These are phyloP conservation scores for Micronycteris hirsuta DNA, from an alignment of 2,113 vertebrate genomes.

Conservation along the genomic window DNA sequence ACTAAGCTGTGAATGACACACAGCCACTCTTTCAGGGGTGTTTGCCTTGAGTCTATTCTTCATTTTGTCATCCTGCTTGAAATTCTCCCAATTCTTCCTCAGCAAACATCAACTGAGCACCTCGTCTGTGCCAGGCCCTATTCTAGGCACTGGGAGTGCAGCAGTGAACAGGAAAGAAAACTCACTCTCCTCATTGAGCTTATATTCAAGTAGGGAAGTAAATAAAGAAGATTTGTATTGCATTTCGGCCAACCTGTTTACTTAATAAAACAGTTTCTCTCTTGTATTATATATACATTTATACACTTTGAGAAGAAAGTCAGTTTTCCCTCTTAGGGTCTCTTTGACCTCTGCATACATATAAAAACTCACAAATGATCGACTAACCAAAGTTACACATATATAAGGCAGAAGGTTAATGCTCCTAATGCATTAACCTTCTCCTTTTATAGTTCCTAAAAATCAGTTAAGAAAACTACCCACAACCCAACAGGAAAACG, in stretches of 20 bases:
- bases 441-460: constrained; percentile 26
- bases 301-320: background rate
- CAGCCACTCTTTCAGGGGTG: background rate
- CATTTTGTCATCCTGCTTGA: background rate
- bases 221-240: background rate
- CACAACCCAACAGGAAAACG: background rate
- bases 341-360: background rate
- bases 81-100: background rate
- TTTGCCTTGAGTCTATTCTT: background rate
- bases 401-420: background rate
- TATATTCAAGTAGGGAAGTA: background rate
- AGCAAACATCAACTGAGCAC: background rate
- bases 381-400: background rate
- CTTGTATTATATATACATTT: background rate
- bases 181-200: background rate
- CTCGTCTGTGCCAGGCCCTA: background rate
- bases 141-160: background rate
- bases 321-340: background rate
- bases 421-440: background rate
- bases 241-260: background rate
- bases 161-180: background rate
- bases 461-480: background rate
- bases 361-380: background rate
- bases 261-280: background rate
- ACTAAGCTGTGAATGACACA: background rate